Conservation (phyloP, 2,888 invertebrate species). For the Chrysina gloriosa region DNA sequence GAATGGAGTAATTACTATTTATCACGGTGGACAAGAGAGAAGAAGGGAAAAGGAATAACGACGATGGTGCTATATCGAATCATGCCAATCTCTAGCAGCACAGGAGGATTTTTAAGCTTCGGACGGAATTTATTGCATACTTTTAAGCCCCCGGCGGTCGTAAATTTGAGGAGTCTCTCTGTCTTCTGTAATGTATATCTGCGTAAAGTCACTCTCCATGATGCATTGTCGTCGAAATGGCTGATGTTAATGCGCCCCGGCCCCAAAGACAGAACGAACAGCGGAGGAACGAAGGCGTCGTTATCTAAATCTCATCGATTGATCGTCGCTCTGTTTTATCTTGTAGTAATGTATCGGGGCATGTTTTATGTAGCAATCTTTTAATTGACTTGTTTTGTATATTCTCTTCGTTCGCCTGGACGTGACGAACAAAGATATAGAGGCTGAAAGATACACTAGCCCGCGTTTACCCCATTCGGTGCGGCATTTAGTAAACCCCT, state of each 20-base stretch:
- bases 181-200: constrained; percentile 58
- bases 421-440: constrained; percentile 3
- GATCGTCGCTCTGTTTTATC: constrained; percentile 42
- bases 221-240: constrained; percentile 58
- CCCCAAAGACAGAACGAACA: constrained; percentile 29
- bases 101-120: constrained; percentile 62
- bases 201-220: constrained; percentile 59
- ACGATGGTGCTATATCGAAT: constrained; percentile 56
- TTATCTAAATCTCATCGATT: constrained; percentile 50
- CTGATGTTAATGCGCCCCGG: constrained; percentile 51
- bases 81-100: constrained; percentile 59
- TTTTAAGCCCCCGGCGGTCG: constrained; percentile 66
- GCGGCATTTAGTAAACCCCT: background rate
- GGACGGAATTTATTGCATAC: constrained; percentile 65
- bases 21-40: constrained; percentile 49
- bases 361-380: constrained; percentile 41
- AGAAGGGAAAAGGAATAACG: constrained; percentile 26
- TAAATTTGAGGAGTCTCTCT: constrained; percentile 63
- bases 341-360: constrained; percentile 42
- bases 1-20: constrained; percentile 53
- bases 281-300: constrained; percentile 45
- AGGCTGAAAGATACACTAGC: background rate
- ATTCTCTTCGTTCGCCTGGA: constrained; percentile 22
- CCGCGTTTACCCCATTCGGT: background rate
- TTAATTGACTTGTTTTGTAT: constrained; percentile 40